Evolutionary conservation across 1,140 invertebrate species (phyloP), one percentile per base, ranked within the genome.

Genomic region (Bombus sibiricus): DNA sequence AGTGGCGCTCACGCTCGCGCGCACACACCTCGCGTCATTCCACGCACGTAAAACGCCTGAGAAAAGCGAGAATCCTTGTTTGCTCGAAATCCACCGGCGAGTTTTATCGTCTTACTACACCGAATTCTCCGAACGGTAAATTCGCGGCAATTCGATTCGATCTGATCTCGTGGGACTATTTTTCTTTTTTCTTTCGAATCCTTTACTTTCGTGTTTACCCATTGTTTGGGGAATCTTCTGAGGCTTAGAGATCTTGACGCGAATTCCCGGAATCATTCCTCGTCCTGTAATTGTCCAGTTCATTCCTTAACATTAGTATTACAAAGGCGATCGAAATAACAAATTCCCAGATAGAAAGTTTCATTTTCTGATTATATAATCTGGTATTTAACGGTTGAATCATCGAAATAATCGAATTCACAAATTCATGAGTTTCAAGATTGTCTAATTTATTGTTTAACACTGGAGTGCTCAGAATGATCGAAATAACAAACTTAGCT

Each of bases 1-100:
- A 75, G 83, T 59, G 64, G 74, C 57, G 75, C 64, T 28, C 82
- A 72, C 57, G 79, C 12, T 15, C 85, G 62, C 22, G 12, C 77
- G 77, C 53, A 75, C 85, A 57, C 41, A 6, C 57, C 34, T 53
- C 34, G 25, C 75, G 41, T 66, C 89, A 88, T 90, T 90, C 88
- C 79, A 53, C 68, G 62, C 86, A 85, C 88, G 88, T 90, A 87
- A 64, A 66, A 32, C 80, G 57, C n/a, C 66, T 69, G 73, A 69
- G 76, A 47, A 75, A 84, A 86, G 59, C 72, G 66, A 37, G 39
- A 59, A 80, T 89, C 71, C 68, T 86, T 57, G 85, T 71, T 37
- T 37, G 66, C 76, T 73, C 64, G 80, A 83, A 74, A 89, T 86
- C 85, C 77, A 85, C 28, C 81, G 10, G 41, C 28, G 57, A 82